Evolutionary conservation across 2,888 invertebrate species (phyloP).

Genomic region (Polyommatus iphigenia): DNA sequence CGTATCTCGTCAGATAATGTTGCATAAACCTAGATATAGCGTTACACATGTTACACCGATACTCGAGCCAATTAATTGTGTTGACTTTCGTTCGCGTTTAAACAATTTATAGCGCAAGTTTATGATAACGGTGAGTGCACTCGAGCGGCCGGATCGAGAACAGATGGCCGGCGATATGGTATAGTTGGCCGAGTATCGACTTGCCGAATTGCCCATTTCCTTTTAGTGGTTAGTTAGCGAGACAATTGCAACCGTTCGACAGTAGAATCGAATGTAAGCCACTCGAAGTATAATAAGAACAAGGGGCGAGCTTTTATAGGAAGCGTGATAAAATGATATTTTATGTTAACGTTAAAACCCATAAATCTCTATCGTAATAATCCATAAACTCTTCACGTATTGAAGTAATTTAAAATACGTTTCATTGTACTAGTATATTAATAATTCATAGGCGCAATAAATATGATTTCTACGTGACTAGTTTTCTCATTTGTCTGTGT

Average conservation of each 20-base stretch:
- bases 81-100: conserved; percentile 19
- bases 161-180: conserved; percentile 16
- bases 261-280: neutral
- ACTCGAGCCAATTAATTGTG: conserved; percentile 41
- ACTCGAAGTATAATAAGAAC: neutral
- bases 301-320: neutral
- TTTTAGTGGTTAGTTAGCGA: conserved; percentile 18
- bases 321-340: neutral
- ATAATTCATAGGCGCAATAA: neutral
- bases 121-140: conserved; percentile 11
- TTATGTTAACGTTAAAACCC: neutral
- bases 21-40: conserved; percentile 59
- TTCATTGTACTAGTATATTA: conserved; percentile 7
- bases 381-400: neutral
- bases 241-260: neutral
- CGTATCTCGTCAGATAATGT: conserved; percentile 72
- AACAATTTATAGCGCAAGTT: conserved; percentile 14
- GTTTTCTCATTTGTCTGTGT: neutral
- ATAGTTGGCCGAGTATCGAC: neutral
- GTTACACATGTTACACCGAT: conserved; percentile 55
- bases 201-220: conserved; percentile 9
- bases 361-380: neutral
- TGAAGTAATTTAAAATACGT: neutral
- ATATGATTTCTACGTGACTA: conserved; percentile 9
- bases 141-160: neutral